Base-by-base conservation (phyloP, 2,888 invertebrate species). In the Chesias legatella region DNA sequence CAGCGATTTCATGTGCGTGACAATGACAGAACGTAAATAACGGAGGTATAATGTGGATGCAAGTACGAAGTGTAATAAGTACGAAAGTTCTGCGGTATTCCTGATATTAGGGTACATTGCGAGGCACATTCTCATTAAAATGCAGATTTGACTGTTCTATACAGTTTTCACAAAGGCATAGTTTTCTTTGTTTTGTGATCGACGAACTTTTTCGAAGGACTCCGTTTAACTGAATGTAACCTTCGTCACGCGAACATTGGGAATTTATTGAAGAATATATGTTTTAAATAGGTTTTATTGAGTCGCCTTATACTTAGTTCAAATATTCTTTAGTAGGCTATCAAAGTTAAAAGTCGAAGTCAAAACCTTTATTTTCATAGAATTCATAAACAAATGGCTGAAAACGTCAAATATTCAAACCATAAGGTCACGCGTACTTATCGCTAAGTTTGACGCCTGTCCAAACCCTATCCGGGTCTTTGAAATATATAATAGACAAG, bases 1-100 rank as follows among this genome's bases (percentile, higher is more conserved):
- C 75, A 65, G 73, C 79, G 68, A 76, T 69, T 67, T 68, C 70
- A 73, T 63, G 84, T 85, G 85, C 85, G 85, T 85, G 85, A 84
- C 85, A 84, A 84, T 84, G 85, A 83, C 72, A 63, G 61, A 72
- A 76, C 75, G 77, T 83, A 76, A 80, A 81, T 79, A 82, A 72
- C 70, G 71, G 67, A 65, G 66, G 78, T 73, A 81, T 79, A 73
- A 80, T 74, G 75, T 76, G 79, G 63, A 73, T 68, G 71, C 72
- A 69, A 61, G 65, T 48, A 43, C 52, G 37, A 45, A 49, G 46
- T 38, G 55, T 65, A 63, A 61, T 72, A 68, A 63, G 61, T 72
- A 68, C 66, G 60, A 65, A 77, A 73, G 51, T 78, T 76, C 73
- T 59, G 62, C 60, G 60, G 64, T 57, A 62, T 67, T 50, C 33